Base-by-base conservation (phyloP, 2,113 vertebrate genomes). In the Hepsetus odoe region DNA sequence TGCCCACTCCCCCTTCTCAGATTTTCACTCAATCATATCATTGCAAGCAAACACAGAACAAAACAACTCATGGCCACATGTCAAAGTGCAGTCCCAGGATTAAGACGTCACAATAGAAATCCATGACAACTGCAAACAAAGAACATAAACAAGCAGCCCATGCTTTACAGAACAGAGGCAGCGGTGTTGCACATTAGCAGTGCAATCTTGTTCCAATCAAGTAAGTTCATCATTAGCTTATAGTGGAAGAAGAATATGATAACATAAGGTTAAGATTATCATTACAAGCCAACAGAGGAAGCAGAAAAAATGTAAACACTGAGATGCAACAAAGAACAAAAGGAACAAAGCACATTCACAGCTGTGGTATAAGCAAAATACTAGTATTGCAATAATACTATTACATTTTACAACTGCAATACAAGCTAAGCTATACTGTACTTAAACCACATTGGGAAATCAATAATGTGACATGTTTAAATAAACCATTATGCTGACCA, bases 61-160 rank as follows among this genome's bases (percentile, higher is more conserved):
- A 64, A 70, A 71, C 66, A 79, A 49, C 56, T 44, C 24, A 26
- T 9, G 28, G 33, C 71, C 64, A 11, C 38, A 2, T 74, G 78
- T 85, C 32, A 58, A 82, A 83, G 86, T 67, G 67, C 32, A 73
- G 77, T 82, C 83, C 70, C 69, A 76, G 32, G 78, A 80, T 82
- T 0, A 53, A 81, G 83, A 84, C 56, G 76, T 85, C 83, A 86
- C 72, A 42, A 72, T 69, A 51, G 74, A 80, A 85, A 87, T 77
- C 86, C 66, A 85, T 86, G 73, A 77, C 53, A 84, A 87, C 84
- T 56, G 30, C 74, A 84, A 85, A 78, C 68, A 83, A 66, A 86
- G 80, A 53, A 16, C n/a, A 80, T 82, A 87, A 89, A 88, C 80
- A 86, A 33, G 30, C 44, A 24, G 16, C 62, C 40, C 33, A 24